Conservation (phyloP, 2,113 vertebrate genomes). For the Ifrita kowaldi region DNA sequence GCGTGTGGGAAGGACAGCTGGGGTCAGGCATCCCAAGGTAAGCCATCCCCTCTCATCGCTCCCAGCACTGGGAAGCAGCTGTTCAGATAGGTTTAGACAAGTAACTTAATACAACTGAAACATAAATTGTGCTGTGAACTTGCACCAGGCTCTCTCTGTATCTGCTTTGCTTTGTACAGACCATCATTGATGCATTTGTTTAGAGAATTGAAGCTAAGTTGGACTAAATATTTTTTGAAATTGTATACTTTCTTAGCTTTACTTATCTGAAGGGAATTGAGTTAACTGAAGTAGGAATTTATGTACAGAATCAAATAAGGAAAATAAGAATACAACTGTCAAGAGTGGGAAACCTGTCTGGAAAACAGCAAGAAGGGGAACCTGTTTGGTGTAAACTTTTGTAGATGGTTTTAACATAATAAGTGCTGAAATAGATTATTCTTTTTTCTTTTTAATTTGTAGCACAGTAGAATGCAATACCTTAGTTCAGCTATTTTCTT, state of each 20-base stretch:
- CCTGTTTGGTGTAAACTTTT: not conserved
- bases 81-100: conserved; percentile 3
- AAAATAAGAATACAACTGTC: not conserved
- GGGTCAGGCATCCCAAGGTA: not conserved
- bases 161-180: not conserved
- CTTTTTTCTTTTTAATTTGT: not conserved
- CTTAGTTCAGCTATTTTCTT: not conserved
- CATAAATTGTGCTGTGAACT: not conserved
- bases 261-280: not conserved
- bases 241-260: not conserved
- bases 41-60: not conserved
- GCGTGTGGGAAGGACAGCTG: not conserved
- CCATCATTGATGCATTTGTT: not conserved
- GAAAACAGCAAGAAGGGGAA: not conserved
- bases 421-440: not conserved
- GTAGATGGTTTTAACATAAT: not conserved
- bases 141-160: not conserved
- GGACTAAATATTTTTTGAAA: not conserved
- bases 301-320: not conserved
- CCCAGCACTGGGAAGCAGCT: not conserved
- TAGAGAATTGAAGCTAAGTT: not conserved
- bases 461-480: not conserved
- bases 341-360: not conserved
- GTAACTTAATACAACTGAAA: not conserved
- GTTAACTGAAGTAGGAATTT: not conserved